These are phyloP conservation scores for Falco punctatus DNA, from an alignment of 2,113 vertebrate species.

Conservation along the genomic window DNA sequence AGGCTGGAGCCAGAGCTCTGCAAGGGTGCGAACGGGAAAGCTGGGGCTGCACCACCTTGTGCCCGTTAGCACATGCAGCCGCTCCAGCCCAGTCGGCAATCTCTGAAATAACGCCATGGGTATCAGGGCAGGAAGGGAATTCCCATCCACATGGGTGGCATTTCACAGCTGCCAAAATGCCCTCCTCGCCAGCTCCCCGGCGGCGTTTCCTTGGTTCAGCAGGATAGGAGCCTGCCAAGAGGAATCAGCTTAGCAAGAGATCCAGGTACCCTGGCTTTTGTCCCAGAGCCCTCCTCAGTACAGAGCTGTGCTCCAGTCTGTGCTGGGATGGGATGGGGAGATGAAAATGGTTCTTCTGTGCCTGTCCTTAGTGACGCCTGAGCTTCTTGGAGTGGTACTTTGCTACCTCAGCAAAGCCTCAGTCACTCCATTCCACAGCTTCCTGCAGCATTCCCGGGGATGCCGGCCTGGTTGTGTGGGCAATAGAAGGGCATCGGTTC, in stretches of 20 bases:
- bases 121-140: conserved; percentile 40
- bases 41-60: neutral
- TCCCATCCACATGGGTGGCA: conserved; percentile 57
- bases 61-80: neutral
- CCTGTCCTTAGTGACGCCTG: neutral
- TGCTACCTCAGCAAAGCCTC: neutral
- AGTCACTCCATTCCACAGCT: neutral
- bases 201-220: conserved; percentile 29
- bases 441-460: neutral
- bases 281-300: conserved; percentile 17
- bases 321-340: neutral
- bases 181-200: neutral
- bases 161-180: conserved; percentile 53
- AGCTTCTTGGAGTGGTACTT: neutral
- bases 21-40: neutral
- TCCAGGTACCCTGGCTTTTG: conserved; percentile 55
- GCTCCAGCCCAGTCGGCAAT: neutral
- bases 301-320: neutral
- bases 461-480: neutral
- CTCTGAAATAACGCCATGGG: neutral
- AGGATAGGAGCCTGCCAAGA: conserved; percentile 51
- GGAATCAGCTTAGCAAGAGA: conserved; percentile 27
- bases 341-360: neutral
- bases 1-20: neutral
- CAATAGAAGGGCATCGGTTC: neutral